Evolutionary conservation across 2,113 vertebrate genomes (phyloP).

Genomic region (Sebastes fasciatus): DNA sequence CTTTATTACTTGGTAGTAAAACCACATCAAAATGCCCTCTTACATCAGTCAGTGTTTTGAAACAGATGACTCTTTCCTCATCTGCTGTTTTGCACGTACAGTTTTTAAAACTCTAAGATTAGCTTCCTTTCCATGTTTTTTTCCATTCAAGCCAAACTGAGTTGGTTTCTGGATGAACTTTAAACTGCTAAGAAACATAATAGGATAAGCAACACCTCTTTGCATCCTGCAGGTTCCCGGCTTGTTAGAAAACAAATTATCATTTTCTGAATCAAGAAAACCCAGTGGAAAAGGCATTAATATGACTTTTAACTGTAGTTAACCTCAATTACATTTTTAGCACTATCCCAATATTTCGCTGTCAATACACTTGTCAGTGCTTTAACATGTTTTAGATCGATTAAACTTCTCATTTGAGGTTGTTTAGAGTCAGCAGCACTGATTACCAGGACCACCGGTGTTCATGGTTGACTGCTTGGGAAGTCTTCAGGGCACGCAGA

Average conservation of each 20-base stretch:
- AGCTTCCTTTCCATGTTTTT: neutral
- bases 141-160: neutral
- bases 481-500: neutral
- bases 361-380: conserved; percentile 7
- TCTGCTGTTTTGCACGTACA: neutral
- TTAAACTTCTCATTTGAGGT: neutral
- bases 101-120: neutral
- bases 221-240: neutral
- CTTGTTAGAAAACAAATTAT: neutral
- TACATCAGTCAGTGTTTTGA: neutral
- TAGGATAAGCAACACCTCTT: neutral
- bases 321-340: neutral
- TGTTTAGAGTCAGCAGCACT: conserved; percentile 1
- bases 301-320: neutral
- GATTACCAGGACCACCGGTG: conserved; percentile 31
- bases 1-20: neutral
- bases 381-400: neutral
- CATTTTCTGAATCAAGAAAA: no score
- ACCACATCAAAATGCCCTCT: neutral
- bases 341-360: neutral
- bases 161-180: neutral
- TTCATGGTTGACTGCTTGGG: conserved; percentile 6
- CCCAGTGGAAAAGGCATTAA: neutral
- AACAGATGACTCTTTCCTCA: neutral
- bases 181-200: neutral